Evolutionary conservation across 1,140 invertebrate genomes (phyloP).

Genomic region (Tribolium castaneum): DNA sequence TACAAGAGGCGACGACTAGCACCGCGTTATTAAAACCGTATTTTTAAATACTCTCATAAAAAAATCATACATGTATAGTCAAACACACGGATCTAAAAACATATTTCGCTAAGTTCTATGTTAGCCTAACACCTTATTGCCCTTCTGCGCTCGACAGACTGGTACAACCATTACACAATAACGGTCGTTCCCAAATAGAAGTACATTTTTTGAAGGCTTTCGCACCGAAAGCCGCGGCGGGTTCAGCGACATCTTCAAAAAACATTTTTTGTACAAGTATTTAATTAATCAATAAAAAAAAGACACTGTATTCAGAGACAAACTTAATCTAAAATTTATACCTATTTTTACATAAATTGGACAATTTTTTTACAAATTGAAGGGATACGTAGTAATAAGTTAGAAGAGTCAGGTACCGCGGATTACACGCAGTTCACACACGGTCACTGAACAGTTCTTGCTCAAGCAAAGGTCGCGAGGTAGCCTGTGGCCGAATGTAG

Average conservation of each 20-base stretch:
- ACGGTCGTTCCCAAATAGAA: conserved; percentile 42
- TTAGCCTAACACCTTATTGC: conserved; percentile 60
- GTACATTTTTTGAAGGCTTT: conserved; percentile 40
- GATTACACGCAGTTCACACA: conserved; percentile 54
- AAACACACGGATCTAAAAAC: conserved; percentile 60
- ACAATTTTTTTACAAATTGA: conserved; percentile 64
- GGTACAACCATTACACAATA: conserved; percentile 51
- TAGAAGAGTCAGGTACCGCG: conserved; percentile 62
- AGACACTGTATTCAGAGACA: conserved; percentile 49
- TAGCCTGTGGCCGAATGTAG: conserved; percentile 55
- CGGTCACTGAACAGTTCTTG: conserved; percentile 48
- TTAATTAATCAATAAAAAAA: conserved; percentile 47
- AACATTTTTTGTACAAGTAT: conserved; percentile 51
- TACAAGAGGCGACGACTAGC: conserved; percentile 51
- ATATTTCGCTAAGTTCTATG: conserved; percentile 56
- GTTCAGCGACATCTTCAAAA: conserved; percentile 38
- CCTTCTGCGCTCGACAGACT: conserved; percentile 55
- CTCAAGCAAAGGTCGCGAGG: conserved; percentile 54
- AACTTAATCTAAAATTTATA: conserved; percentile 65
- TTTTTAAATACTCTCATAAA: conserved; percentile 41
- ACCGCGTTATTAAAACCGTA: conserved; percentile 23
- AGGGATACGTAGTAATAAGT: conserved; percentile 62
- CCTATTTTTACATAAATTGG: conserved; percentile 65
- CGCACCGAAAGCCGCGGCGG: conserved; percentile 36
- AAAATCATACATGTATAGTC: conserved; percentile 58